Base-by-base conservation (phyloP, 2,888 invertebrate genomes). In the Troides helena region DNA sequence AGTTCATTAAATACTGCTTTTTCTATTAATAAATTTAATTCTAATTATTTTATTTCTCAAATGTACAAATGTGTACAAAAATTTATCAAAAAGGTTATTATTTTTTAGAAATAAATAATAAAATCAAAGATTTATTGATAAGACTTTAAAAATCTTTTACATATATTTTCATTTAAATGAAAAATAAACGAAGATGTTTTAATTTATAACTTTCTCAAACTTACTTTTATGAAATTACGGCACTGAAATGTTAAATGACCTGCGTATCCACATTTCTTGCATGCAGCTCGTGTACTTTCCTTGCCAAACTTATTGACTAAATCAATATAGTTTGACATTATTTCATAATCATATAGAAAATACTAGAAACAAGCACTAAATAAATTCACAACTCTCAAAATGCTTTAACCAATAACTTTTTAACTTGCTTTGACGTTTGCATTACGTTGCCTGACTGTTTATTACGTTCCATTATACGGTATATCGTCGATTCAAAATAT, bases 181-280 rank as follows among this genome's bases (percentile, higher is more conserved):
- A 10, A 39, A 58, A 58, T 17, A 23, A 14, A 0, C 10, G 25
- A 36, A 59, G 5, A 17, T 5, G 7, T 59, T 30, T 30, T 30
- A 18, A 14, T 25, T 59, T 12, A 30, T 21, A 12, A 18, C 39
- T 65, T 61, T 30, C n/a, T 25, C 21, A 67, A 69, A 84, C 85
- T 87, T 89, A 94, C 94, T 94, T 98, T 97, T 70, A 98, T 95
- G 86, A 99, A 98, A 88, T 99, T 99, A 78, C 98, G 93, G 82
- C 99, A 99, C 85, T 99, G 99, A 86, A 96, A 99, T 18, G 99
- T 99, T 78, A 99, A 93, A 87, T 99, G 99, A 1, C 99, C 99
- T 72, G 98, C 97, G 89, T 98, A 98, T 75, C 99, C 98, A 93
- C 98, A 99, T 89, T 98, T 98, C 85, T 97, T 98, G 85, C 98